Evolutionary conservation across 2,888 invertebrate genomes (phyloP), one percentile per base, ranked within the genome.

Genomic region (Philonicus albiceps): DNA sequence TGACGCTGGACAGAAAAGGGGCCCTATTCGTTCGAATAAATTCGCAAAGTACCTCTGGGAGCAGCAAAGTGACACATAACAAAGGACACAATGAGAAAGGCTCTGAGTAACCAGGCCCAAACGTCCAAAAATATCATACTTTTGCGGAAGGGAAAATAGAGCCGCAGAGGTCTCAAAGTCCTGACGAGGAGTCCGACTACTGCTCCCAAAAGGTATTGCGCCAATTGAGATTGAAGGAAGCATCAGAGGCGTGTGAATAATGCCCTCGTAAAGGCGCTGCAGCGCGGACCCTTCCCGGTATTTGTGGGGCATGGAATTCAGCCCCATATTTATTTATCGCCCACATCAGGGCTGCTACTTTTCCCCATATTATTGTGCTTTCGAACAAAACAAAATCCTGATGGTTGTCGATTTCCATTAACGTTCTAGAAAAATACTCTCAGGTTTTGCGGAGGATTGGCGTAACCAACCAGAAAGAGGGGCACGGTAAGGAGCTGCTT

Each of bases 371-470:
- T 84, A 72, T 40, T 73, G 43, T 40, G 27, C n/a, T 73, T 40
- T 72, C 40, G 55, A 64, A 64, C 43, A 84, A 84, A 84, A 84
- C 73, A 84, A 84, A 84, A 73, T 72, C 84, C 73, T 84, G 55
- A 64, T 34, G 83, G 72, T 83, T 55, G 84, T 84, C 84, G 84
- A 84, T 84, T 73, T 73, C 73, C 84, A 84, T 84, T 84, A 84
- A 43, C 43, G 73, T 81, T 81, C 73, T 40, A 40, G 73, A 73
- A 84, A 72, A 73, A 84, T 49, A 84, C 84, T 72, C 73, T 84
- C 43, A 73, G 43, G 73, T 72, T 49, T 43, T 40, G 43, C 43
- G 37, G 55, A 13, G 53, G 80, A 81, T 72, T 30, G 40, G 16
- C 16, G 73, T 84, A 84, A 84, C 73, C 73, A 84, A 73, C 72